These are phyloP conservation scores for Polydrusus cervinus DNA, from an alignment of 2,888 invertebrate species.

Conservation along the genomic window DNA sequence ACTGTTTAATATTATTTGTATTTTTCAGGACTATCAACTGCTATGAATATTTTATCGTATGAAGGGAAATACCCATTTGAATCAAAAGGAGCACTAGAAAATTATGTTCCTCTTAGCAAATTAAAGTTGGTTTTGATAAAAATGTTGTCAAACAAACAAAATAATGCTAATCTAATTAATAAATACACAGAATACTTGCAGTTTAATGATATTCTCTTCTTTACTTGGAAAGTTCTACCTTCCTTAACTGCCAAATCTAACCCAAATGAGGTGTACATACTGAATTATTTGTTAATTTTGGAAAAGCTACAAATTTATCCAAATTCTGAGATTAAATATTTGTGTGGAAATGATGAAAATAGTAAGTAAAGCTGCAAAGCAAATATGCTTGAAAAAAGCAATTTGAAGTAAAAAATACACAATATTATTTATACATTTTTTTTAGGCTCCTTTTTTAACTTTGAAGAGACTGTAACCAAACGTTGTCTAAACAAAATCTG, in stretches of 20 bases:
- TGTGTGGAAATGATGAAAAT: conserved; percentile 63
- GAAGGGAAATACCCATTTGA: conserved; percentile 83
- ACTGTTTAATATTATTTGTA: background rate
- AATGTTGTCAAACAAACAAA: conserved; percentile 77
- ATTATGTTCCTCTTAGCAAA: conserved; percentile 79
- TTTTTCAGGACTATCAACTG: conserved; percentile 77
- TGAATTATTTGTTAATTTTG: conserved; percentile 67
- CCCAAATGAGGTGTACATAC: conserved; percentile 68
- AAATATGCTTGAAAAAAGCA: too few relatives aligned
- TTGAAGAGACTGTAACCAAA: conserved; percentile 74
- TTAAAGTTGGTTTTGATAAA: conserved; percentile 80
- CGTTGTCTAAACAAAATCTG: conserved; percentile 83
- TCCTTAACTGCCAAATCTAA: conserved; percentile 75
- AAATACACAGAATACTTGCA: conserved; percentile 84
- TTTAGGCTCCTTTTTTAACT: conserved; percentile 72
- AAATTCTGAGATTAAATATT: conserved; percentile 63
- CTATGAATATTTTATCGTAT: conserved; percentile 82
- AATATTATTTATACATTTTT: conserved; percentile 34
- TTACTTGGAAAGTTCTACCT: conserved; percentile 78
- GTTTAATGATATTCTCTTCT: conserved; percentile 84
- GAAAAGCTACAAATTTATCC: conserved; percentile 66
- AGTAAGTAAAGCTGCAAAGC: conserved; percentile 52
- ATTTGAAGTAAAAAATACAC: too few relatives aligned
- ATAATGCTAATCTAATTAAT: conserved; percentile 77
- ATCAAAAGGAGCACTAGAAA: conserved; percentile 71